A percentile compares a stretch with the other conserved stretches of the same genome.
Conservation (phyloP, 2,888 invertebrate genomes). For the Metacarcinus magister region DNA sequence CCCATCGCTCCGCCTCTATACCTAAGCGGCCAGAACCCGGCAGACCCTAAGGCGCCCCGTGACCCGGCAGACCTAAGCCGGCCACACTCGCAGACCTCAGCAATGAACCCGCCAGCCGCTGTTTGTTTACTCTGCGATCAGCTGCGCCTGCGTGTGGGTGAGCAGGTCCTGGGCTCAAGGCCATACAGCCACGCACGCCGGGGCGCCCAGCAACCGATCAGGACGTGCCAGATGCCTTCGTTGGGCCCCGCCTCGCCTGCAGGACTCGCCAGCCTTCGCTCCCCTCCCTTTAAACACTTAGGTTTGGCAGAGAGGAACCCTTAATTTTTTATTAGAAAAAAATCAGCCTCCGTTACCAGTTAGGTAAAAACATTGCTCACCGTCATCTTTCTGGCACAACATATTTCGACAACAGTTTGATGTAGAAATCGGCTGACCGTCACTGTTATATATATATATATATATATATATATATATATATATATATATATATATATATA, state of each 20-base stretch:
- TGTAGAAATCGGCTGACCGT: too few relatives aligned
- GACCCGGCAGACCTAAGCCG: neutral
- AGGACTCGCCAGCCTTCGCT: neutral
- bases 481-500: too few relatives aligned
- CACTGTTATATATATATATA: too few relatives aligned
- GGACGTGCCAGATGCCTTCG: neutral
- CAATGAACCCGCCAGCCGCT: neutral
- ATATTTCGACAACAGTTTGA: too few relatives aligned
- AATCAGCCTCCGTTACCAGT: too few relatives aligned
- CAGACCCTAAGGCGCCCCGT: neutral
- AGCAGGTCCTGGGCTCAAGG: slow-evolving; percentile 29
- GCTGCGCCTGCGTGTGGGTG: slow-evolving; percentile 40
- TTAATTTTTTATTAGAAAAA: neutral
- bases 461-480: too few relatives aligned
- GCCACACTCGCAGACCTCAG: neutral
- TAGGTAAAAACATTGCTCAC: too few relatives aligned
- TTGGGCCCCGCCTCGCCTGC: neutral
- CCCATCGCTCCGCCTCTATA: neutral
- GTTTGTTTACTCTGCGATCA: neutral
- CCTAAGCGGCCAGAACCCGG: neutral
- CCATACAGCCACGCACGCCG: neutral
- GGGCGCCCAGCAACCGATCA: slow-evolving; percentile 21
- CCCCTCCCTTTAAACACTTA: neutral
- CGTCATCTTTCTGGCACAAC: too few relatives aligned
- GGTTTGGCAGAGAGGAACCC: neutral